Evolutionary conservation across 2,888 invertebrate genomes (phyloP).

Genomic region (Invenusta paracnida): DNA sequence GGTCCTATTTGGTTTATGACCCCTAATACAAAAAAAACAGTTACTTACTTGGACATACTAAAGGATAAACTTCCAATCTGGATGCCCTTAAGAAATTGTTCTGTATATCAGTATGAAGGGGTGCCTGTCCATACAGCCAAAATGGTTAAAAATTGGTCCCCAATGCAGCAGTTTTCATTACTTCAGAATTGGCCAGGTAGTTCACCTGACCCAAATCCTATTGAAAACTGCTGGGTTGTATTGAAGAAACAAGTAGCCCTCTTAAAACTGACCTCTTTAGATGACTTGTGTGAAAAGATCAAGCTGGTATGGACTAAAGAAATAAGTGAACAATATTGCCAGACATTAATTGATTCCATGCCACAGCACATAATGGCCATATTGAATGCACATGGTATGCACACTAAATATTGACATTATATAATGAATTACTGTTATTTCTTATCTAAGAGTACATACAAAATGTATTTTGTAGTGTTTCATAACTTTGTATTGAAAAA

Average conservation of each 20-base stretch:
- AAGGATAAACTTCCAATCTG: no score
- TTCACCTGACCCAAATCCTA: neutral
- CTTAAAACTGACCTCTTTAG: neutral
- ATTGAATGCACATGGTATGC: no score
- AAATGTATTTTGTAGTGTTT: no score
- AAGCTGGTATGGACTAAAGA: neutral
- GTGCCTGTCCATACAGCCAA: neutral
- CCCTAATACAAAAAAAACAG: no score
- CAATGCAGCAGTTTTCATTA: neutral
- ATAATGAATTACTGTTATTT: no score
- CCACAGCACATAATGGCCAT: no score
- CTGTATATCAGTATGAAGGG: neutral
- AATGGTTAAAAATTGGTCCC: neutral
- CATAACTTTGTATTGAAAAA: no score
- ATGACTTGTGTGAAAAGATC: neutral
- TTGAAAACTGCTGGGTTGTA: neutral
- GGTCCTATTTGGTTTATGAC: no score
- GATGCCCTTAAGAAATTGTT: no score
- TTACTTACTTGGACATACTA: no score
- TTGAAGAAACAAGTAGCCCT: neutral
- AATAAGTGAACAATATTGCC: neutral
- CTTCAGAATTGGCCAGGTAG: neutral
- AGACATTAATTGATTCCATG: neutral
- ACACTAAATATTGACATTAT: no score
- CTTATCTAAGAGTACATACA: no score